Conservation (phyloP, 2,888 invertebrate species). For the Xestia sexstrigata region DNA sequence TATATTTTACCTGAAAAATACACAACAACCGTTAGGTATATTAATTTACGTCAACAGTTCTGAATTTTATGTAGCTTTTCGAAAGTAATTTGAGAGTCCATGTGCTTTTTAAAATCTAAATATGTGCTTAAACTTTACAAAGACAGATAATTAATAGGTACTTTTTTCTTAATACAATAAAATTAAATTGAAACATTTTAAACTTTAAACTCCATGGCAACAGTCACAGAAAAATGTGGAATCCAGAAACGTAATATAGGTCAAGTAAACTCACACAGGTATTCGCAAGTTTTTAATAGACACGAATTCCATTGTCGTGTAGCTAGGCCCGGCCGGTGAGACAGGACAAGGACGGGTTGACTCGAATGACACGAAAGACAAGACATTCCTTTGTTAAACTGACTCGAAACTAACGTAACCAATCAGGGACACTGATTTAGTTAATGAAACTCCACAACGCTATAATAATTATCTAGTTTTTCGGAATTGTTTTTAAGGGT, state of each 20-base stretch:
- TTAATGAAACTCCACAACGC: background rate
- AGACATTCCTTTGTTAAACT: slow-evolving; percentile 58
- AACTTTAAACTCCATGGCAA: slow-evolving; percentile 38
- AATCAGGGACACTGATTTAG: background rate
- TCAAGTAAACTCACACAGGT: slow-evolving; percentile 74
- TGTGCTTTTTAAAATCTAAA: background rate
- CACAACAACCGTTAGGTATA: background rate
- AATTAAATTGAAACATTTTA: background rate
- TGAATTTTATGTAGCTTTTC: background rate
- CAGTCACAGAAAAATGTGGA: slow-evolving; percentile 61
- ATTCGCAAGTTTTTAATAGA: slow-evolving; percentile 78
- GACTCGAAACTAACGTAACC: slow-evolving; percentile 44
- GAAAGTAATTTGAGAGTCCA: background rate
- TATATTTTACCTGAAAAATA: background rate
- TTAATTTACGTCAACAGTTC: background rate
- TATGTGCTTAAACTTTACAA: slow-evolving; percentile 3
- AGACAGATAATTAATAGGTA: background rate
- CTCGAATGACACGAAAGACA: slow-evolving; percentile 47
- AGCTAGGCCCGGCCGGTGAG: slow-evolving; percentile 56
- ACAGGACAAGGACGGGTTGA: slow-evolving; percentile 57
- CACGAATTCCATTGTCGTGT: slow-evolving; percentile 74
- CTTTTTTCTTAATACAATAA: background rate
- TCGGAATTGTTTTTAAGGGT: background rate
- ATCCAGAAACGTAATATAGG: slow-evolving; percentile 70
- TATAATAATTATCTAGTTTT: background rate